Conservation (phyloP, 1,140 invertebrate genomes). For the Diuraphis noxia region DNA sequence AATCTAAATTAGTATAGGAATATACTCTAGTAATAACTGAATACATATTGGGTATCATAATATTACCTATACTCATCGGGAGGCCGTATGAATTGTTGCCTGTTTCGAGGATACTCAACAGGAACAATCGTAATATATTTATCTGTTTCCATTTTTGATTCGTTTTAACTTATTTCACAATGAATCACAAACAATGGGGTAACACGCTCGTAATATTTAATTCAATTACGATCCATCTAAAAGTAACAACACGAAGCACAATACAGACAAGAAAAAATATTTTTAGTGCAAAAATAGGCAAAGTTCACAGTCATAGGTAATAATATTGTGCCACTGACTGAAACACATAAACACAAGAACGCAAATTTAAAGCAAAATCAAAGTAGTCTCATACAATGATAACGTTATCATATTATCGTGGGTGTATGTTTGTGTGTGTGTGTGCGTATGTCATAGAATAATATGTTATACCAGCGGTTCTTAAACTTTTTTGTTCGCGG, state of each 20-base stretch:
- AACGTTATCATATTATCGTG: not conserved
- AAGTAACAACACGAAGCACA: not conserved
- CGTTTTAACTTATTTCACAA: not conserved
- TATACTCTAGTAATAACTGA: not conserved
- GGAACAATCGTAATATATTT: slow-evolving; percentile 57
- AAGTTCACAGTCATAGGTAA: not conserved
- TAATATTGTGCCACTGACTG: not conserved
- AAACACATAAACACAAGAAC: no score
- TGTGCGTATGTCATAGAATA: no score
- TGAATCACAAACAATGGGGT: not conserved
- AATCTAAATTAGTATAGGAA: not conserved
- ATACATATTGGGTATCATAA: no score
- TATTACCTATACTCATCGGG: slow-evolving; percentile 57
- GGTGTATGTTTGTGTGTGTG: no score
- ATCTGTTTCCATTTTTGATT: slow-evolving; percentile 37
- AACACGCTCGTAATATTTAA: not conserved
- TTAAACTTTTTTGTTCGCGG: no score
- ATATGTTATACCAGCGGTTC: no score
- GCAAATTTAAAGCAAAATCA: not conserved
- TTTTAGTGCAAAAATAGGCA: not conserved
- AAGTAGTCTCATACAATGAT: not conserved
- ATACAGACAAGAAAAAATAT: not conserved
- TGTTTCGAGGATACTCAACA: slow-evolving; percentile 57
- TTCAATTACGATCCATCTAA: not conserved
- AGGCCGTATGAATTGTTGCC: slow-evolving; percentile 56